These are phyloP conservation scores for Rhynchotus rufescens DNA, from an alignment of 2,797 vertebrate species.

Conservation along the genomic window DNA sequence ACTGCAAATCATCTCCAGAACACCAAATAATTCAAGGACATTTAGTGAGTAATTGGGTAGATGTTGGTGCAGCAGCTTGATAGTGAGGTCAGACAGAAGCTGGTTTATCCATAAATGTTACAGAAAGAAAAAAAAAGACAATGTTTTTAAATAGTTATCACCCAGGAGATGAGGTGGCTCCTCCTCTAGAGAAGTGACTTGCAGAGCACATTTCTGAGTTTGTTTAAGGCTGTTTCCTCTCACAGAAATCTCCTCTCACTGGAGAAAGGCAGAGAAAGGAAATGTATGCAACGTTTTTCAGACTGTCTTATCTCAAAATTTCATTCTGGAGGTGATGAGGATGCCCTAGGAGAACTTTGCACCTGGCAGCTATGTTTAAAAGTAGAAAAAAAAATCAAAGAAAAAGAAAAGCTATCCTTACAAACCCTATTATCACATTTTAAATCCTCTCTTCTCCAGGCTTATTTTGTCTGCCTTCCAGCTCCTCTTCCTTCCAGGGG, in stretches of 20 bases:
- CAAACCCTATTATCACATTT: neutral
- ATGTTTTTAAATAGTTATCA: neutral
- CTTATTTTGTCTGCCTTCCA: neutral
- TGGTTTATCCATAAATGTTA: neutral
- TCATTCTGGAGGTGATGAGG: neutral
- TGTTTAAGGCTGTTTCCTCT: neutral
- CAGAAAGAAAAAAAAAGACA: neutral
- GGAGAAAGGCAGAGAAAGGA: neutral
- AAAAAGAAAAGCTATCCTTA: neutral
- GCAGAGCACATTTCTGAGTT: neutral
- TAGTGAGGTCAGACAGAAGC: neutral
- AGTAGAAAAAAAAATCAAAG: neutral
- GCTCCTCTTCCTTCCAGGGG: neutral
- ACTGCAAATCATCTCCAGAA: neutral
- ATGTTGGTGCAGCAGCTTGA: neutral
- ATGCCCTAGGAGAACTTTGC: neutral
- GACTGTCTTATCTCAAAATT: neutral
- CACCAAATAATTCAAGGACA: neutral
- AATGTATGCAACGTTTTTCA: neutral
- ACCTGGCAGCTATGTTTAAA: neutral
- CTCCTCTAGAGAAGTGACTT: neutral
- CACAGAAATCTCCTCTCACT: neutral
- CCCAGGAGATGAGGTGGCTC: neutral
- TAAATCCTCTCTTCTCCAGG: neutral
- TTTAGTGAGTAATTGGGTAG: slow-evolving; percentile 11